These are phyloP conservation scores for Naso thynnoides DNA, from an alignment of 2,797 vertebrate species.

Conservation along the genomic window DNA sequence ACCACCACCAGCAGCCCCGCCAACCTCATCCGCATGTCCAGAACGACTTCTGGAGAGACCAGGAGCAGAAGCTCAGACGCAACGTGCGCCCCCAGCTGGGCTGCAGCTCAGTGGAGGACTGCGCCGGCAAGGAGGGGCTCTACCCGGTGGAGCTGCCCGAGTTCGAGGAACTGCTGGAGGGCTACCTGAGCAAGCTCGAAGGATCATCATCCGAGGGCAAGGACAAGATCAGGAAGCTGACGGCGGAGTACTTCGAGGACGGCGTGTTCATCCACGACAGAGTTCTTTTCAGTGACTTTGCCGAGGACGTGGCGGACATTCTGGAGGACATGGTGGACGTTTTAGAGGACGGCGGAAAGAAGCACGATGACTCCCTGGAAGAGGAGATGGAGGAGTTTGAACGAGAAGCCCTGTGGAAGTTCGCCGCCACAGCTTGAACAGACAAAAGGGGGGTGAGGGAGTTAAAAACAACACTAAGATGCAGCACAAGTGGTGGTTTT, in stretches of 20 bases:
- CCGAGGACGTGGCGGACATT: slow-evolving; percentile 83
- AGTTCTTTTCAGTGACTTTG: slow-evolving; percentile 81
- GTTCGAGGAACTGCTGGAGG: slow-evolving; percentile 83
- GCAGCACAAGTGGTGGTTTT: slow-evolving; percentile 49
- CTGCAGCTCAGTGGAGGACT: slow-evolving; percentile 75
- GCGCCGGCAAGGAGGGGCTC: slow-evolving; percentile 81
- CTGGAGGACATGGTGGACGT: slow-evolving; percentile 85
- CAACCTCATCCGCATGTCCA: slow-evolving; percentile 25
- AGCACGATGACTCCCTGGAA: slow-evolving; percentile 76
- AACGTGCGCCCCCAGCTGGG: slow-evolving; percentile 67
- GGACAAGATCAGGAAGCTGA: slow-evolving; percentile 74
- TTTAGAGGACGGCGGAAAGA: slow-evolving; percentile 51
- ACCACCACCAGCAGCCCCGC: slow-evolving; percentile 56
- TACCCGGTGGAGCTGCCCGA: slow-evolving; percentile 80
- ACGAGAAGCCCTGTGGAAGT: slow-evolving; percentile 84
- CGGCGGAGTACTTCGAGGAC: slow-evolving; percentile 75
- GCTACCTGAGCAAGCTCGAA: slow-evolving; percentile 84
- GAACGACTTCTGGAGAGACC: slow-evolving; percentile 81
- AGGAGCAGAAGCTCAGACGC: slow-evolving; percentile 80
- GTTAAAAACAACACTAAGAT: slow-evolving; percentile 27
- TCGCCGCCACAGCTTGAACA: slow-evolving; percentile 72
- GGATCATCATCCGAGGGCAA: slow-evolving; percentile 69
- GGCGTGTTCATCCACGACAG: slow-evolving; percentile 81
- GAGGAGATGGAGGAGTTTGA: slow-evolving; percentile 88
- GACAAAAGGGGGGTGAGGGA: slow-evolving; percentile 9